Conservation (phyloP, 1,140 invertebrate species). For the Helicoverpa armigera region DNA sequence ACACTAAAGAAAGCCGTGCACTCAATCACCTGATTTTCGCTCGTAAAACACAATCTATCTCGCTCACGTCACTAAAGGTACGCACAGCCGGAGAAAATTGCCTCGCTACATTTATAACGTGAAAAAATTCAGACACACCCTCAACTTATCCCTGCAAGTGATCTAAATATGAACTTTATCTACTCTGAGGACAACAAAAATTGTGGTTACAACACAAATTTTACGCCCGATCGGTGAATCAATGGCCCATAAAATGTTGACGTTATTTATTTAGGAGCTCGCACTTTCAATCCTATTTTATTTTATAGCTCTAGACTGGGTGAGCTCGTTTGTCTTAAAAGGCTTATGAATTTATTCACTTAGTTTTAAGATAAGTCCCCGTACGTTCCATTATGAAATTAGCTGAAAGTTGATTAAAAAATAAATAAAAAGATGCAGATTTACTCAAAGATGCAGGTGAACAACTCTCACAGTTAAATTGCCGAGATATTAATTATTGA, state of each 20-base stretch:
- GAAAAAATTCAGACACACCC: slow-evolving; percentile 22
- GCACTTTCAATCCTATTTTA: slow-evolving; percentile 40
- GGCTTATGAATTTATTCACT: slow-evolving; percentile 12
- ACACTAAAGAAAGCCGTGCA: slow-evolving; percentile 26
- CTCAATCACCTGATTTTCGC: slow-evolving; percentile 49
- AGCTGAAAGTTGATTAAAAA: background rate
- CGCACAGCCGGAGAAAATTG: slow-evolving; percentile 33
- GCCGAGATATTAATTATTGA: too few species aligned
- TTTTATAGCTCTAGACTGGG: slow-evolving; percentile 16
- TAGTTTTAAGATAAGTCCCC: slow-evolving; percentile 17
- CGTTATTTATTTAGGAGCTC: slow-evolving; percentile 50
- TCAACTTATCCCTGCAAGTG: slow-evolving; percentile 19
- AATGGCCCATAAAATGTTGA: slow-evolving; percentile 50
- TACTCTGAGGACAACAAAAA: slow-evolving; percentile 48
- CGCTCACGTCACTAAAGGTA: slow-evolving; percentile 47
- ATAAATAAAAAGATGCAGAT: too few species aligned
- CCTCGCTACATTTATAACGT: slow-evolving; percentile 39
- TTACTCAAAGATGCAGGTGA: too few species aligned
- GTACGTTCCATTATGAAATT: background rate
- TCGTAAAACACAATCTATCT: slow-evolving; percentile 50
- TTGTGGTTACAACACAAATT: slow-evolving; percentile 52
- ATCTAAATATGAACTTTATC: slow-evolving; percentile 53
- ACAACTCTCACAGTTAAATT: too few species aligned
- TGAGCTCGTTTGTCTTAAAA: slow-evolving; percentile 8
- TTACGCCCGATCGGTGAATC: slow-evolving; percentile 44